A percentile compares a stretch with the other conserved stretches of the same genome.
Conservation (phyloP, 64 coral and sea anemone genomes). For the Pocillopora verrucosa region DNA sequence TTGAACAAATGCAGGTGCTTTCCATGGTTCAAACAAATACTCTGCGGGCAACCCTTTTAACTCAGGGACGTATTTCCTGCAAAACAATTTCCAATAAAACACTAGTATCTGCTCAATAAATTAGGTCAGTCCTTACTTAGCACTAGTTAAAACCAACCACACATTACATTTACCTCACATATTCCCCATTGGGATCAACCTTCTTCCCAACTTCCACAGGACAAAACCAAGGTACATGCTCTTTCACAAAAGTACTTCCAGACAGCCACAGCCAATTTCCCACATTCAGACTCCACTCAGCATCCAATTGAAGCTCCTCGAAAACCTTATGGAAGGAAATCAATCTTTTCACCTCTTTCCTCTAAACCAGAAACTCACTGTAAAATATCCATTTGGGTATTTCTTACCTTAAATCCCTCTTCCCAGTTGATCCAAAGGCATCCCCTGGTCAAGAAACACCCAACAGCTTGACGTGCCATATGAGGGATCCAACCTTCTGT, state of each 20-base stretch:
- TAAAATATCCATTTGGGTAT: not conserved
- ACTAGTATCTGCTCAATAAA: too few species aligned
- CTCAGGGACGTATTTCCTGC: conserved; percentile 83
- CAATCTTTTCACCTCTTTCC: not conserved
- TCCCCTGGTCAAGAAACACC: conserved; percentile 91
- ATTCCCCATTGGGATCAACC: conserved; percentile 36
- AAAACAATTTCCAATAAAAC: not conserved
- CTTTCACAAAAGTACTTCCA: conserved; percentile 19
- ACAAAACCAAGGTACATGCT: conserved; percentile 37
- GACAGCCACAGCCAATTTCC: conserved; percentile 40
- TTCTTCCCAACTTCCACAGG: conserved; percentile 37
- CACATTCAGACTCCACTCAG: conserved; percentile 42
- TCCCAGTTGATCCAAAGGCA: conserved; percentile 98
- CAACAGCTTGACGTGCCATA: conserved; percentile 83
- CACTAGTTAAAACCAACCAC: too few species aligned
- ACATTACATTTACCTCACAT: not conserved
- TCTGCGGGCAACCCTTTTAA: conserved; percentile 46
- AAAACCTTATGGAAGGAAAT: conserved; percentile 9
- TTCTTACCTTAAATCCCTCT: conserved; percentile 85
- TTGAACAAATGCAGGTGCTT: conserved; percentile 53
- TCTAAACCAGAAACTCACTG: not conserved
- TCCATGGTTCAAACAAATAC: conserved; percentile 89
- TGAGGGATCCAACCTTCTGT: conserved; percentile 89
- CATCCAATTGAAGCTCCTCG: conserved; percentile 47
- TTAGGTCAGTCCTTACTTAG: too few species aligned